Percentiles rank a stretch among this genome's conserved stretches.
Conservation (phyloP, 2,888 invertebrate species). For the Nipponacmea schrenckii region DNA sequence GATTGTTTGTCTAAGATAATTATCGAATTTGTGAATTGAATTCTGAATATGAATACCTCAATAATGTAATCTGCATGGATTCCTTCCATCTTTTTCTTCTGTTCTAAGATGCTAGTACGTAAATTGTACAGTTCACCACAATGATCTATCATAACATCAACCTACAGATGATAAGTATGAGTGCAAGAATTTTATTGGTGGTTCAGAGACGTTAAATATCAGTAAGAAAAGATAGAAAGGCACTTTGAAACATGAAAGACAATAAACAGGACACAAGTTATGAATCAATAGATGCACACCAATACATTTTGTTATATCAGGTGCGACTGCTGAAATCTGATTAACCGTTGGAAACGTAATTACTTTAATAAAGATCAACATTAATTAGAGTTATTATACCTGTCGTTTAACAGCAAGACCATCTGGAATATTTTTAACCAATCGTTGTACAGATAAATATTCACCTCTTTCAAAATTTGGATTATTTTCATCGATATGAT, state of each 20-base stretch:
- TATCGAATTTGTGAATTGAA: too few species aligned
- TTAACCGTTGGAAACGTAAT: too few species aligned
- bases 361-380: too few species aligned
- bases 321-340: too few species aligned
- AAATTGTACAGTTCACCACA: constrained; percentile 51
- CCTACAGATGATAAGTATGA: constrained; percentile 39
- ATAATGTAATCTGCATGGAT: constrained; percentile 41
- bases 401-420: constrained; percentile 54
- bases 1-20: too few species aligned
- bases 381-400: constrained; percentile 35
- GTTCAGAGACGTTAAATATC: neutral
- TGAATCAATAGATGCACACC: too few species aligned
- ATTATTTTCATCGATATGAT: constrained; percentile 27
- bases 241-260: too few species aligned
- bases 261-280: too few species aligned
- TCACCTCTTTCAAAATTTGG: constrained; percentile 51
- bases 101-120: constrained; percentile 40
- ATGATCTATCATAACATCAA: constrained; percentile 56
- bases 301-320: too few species aligned
- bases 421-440: constrained; percentile 47
- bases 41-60: constrained; percentile 22
- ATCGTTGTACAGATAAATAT: constrained; percentile 47
- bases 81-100: constrained; percentile 44
- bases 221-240: too few species aligned
- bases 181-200: neutral